These are phyloP conservation scores for Corythaixoides concolor DNA, from an alignment of 2,113 vertebrate species.

Conservation along the genomic window DNA sequence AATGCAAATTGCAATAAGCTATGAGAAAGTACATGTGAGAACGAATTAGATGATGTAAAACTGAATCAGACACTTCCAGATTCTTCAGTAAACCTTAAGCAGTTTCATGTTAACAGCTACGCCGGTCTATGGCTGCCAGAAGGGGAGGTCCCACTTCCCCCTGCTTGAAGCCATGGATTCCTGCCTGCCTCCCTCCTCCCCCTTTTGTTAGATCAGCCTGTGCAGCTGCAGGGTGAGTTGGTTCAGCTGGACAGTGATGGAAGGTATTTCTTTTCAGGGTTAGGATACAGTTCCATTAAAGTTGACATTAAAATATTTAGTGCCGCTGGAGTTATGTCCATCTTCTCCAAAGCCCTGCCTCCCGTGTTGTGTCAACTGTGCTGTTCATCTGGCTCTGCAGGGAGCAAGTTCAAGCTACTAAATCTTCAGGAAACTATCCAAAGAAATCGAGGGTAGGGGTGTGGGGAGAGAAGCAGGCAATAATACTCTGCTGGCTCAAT, in stretches of 20 bases:
- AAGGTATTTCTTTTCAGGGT: neutral
- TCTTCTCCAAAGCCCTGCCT: neutral
- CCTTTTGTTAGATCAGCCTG: neutral
- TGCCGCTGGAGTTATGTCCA: neutral
- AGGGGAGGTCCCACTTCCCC: neutral
- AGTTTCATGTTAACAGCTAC: neutral
- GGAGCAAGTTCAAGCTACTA: constrained; percentile 10
- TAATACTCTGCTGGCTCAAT: neutral
- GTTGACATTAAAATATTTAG: constrained; percentile 9
- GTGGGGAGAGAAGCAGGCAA: neutral
- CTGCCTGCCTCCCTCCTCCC: neutral
- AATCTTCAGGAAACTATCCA: constrained; percentile 1
- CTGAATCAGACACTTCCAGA: neutral
- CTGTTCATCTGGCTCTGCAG: neutral
- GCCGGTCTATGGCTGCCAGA: neutral
- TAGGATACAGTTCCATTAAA: neutral
- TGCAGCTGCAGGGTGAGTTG: constrained; percentile 15
- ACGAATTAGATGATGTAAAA: neutral
- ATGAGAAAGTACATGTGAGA: neutral
- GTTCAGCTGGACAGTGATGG: neutral
- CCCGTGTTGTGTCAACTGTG: neutral
- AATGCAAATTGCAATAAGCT: neutral
- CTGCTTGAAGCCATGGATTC: neutral
- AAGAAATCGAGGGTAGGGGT: neutral
- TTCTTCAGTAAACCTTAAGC: neutral